Evolutionary conservation across 2,888 invertebrate genomes (phyloP), one percentile per base, ranked within the genome.

Genomic region (Zygogramma bicolorata): DNA sequence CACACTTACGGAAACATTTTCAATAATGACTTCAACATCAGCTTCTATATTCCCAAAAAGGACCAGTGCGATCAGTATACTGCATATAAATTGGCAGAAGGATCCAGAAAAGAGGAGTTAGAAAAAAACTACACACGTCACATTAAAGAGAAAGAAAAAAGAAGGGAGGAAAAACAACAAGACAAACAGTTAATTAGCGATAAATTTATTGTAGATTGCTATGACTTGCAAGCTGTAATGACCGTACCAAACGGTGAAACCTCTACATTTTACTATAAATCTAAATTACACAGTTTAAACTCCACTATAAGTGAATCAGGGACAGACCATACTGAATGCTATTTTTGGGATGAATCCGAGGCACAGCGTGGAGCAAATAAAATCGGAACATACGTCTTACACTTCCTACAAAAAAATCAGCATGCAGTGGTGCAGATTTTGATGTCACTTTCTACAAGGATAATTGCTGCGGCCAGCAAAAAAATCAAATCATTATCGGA

Each of bases 381-480:
- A 57, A 57, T 57, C 15, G 7, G 53, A 18, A 57, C 22, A 13
- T 57, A 22, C 20, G 25, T 57, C 1, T 25, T 57, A n/a, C 15
- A 57, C 13, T 57, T 20, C 20, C 13, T 57, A 13, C 18, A 57
- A 34, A 34, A 34, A 34, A 34, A 31, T 31, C 10, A 13, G 31
- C 38, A 3, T 10, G 63, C n/a, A 70, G 10, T n/a, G 3, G 10
- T 18, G 18, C 25, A 1, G 8, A 18, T 3, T 1, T 5, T 3
- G 20, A 67, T 46, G 31, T 70, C 0, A 7, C 66, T 15, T 67
- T 67, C 25, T 69, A 38, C 27, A 62, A 66, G 2, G 62, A 71
- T 15, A 71, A 71, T 20, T 71, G 71, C 53, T 46, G 62, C 10
- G 66, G 71, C 3, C 66, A 71, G 27, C 71, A 71, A 18, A n/a